phyloP scores from a whole-genome alignment of 2,797 vertebrate genomes.

The Aldrovandia affinis region DNA sequence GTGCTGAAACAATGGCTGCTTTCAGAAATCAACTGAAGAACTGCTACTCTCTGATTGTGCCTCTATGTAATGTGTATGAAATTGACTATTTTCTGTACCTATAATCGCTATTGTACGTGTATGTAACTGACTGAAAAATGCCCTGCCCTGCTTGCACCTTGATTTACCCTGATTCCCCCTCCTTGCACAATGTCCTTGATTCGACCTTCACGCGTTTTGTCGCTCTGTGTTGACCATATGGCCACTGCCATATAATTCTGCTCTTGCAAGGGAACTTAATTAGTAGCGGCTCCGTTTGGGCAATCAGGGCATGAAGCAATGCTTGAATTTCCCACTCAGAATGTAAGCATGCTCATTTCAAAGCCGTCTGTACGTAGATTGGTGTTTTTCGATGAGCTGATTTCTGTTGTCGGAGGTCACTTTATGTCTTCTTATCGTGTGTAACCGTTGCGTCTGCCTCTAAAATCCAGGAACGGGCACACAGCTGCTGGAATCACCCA shows the following conservation, averaged over 20 bases:
- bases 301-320: background rate
- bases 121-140: no score
- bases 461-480: background rate
- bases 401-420: no score
- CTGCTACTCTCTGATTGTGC: no score
- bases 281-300: background rate
- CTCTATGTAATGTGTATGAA: no score
- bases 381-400: background rate
- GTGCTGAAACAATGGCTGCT: no score
- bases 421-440: background rate
- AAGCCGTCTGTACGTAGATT: background rate
- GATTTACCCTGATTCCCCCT: background rate
- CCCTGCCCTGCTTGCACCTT: no score
- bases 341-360: background rate
- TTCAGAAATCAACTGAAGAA: no score
- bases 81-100: no score
- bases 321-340: background rate
- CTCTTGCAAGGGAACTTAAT: background rate
- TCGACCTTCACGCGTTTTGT: background rate
- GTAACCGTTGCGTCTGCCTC: background rate
- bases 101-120: no score
- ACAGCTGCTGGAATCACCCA: background rate
- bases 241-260: background rate
- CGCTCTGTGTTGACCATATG: background rate
- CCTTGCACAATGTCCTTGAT: background rate